Base-by-base conservation (phyloP, 2,113 vertebrate species). In the Silurus asotus region DNA sequence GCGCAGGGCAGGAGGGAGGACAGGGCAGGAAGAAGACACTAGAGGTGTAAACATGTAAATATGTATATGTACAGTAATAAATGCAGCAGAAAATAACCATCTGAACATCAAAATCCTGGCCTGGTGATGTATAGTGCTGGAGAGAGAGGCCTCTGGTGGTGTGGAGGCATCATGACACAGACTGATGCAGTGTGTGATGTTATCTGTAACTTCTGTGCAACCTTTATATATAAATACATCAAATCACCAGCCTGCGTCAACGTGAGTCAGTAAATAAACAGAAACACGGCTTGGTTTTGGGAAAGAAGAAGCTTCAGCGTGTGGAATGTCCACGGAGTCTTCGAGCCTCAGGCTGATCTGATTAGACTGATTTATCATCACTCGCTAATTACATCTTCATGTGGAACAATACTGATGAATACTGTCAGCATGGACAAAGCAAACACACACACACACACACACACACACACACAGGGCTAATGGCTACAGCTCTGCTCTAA, bases 321-420 rank as follows among this genome's bases (percentile, higher is more conserved):
- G 37, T 70, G 67, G 67, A 70, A 70, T 70, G 67, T 45, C 14
- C 17, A 7, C 19, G 67, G 67, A 70, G 15, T 70, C 28, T 72
- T 37, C 45, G 69, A 48, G 69, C 37, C 15, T 48, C 69, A 72
- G 69, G 19, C 69, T 72, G 69, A 72, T 72, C 69, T 48, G 69
- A 72, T 72, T 72, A 72, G 17, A 72, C 69, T 45, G 3, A 72
- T 72, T 72, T 20, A 72, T 72, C 37, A 72, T 72, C 69, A 72
- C 37, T 19, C 15, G 17, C 69, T 72, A 72, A 72, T 72, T 72
- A 72, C 28, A 72, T 72, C 15, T 8, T 48, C 37, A 48, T 48
- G 69, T 9, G 69, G 69, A 72, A 72, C 37, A 72, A 20, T 72
- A 72, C 37, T 72, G 69, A 72, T 72, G 37, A 72, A 72, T 48